Conservation (phyloP, 2,113 vertebrate genomes). For the Machaerirhynchus nigripectus region DNA sequence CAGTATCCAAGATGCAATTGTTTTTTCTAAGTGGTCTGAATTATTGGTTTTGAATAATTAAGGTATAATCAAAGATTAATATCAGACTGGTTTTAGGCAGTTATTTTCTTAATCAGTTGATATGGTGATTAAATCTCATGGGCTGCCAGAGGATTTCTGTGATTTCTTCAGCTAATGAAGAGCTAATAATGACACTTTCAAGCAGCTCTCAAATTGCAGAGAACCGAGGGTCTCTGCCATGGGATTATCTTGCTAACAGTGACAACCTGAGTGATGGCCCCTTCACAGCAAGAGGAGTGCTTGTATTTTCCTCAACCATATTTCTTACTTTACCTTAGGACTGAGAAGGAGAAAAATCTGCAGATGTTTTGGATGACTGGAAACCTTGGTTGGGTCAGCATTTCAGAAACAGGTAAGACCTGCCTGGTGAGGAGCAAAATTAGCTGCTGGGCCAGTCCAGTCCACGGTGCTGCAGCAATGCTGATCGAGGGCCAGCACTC, state of each 20-base stretch:
- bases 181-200: neutral
- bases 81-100: neutral
- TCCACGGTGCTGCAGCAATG: neutral
- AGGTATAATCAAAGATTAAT: neutral
- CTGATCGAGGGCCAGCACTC: neutral
- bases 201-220: neutral
- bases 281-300: neutral
- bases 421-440: neutral
- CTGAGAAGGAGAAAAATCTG: neutral
- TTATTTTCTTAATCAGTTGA: neutral
- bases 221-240: neutral
- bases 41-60: neutral
- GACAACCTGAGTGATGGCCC: neutral
- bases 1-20: neutral
- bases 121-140: neutral
- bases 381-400: neutral
- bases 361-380: neutral
- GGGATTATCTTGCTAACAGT: neutral
- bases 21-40: neutral
- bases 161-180: neutral
- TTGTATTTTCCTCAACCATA: neutral
- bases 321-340: neutral
- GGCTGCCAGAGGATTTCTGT: neutral
- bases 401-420: neutral
- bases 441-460: neutral